Base-by-base conservation (phyloP, 1,140 invertebrate species). In the Hestina assimilis region DNA sequence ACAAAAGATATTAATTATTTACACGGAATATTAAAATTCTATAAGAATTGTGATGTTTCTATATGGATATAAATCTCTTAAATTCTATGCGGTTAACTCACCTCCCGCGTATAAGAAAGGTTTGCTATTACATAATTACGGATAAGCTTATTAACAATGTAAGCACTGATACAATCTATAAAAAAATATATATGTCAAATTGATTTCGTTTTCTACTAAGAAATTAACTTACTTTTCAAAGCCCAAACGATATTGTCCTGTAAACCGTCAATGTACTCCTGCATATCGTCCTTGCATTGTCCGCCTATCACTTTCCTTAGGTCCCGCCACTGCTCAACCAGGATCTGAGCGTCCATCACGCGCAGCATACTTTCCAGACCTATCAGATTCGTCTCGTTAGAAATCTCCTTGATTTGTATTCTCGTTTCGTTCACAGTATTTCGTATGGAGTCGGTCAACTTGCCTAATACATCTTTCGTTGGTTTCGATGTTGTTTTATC, bases 191-290 rank as follows among this genome's bases (percentile, higher is more conserved):
- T n/a, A n/a, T n/a, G n/a, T n/a, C n/a, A n/a, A n/a, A n/a, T n/a
- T n/a, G n/a, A n/a, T n/a, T n/a, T n/a, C n/a, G n/a, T n/a, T n/a
- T n/a, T n/a, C n/a, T n/a, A n/a, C n/a, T n/a, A n/a, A 9, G 11
- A 12, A 33, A 21, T 15, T 19, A 28, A 90, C 92, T 92, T 87
- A 94, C 94, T 93, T 89, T 94, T 94, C 3, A 94, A 78, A 1
- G 94, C 93, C 94, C 94, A 95, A 28, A 92, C 81, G 48, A 91
- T 89, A 31, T 90, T 89, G n/a, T 89, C 89, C 15, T 77, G 82
- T 7, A 94, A 77, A 11, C 91, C 94, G 4, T 90, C 79, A 20
- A 94, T 81, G 72, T 93, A 95, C 15, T 89, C 78, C 35, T 90
- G 89, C 73, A 94, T 81, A 45, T 94, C 91, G 35, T 90, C 89